Evolutionary conservation across 2,888 invertebrate genomes (phyloP).

Genomic region (Eledona agricola): DNA sequence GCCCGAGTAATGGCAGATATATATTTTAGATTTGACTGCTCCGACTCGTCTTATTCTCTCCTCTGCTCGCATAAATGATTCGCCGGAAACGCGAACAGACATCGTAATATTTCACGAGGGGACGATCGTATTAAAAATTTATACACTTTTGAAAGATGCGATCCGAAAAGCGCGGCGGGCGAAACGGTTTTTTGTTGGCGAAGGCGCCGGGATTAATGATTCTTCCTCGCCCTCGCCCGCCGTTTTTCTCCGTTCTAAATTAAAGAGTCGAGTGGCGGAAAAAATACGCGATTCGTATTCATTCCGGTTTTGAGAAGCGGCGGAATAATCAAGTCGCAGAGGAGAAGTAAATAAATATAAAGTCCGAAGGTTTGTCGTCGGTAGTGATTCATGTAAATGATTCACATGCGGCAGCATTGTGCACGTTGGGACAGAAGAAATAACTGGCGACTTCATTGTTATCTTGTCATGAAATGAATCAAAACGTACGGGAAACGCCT

Average conservation of each 20-base stretch:
- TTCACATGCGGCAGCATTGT: conserved; percentile 21
- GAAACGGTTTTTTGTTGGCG: conserved; percentile 25
- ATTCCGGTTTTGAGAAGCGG: conserved; percentile 8
- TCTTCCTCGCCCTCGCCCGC: not conserved
- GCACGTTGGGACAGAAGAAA: conserved; percentile 24
- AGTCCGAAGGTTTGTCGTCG: conserved; percentile 14
- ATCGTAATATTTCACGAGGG: conserved; percentile 27
- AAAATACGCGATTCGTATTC: conserved; percentile 8
- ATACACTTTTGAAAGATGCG: conserved; percentile 22
- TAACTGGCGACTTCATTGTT: conserved; percentile 37
- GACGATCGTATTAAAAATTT: conserved; percentile 25
- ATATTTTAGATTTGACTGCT: conserved; percentile 33
- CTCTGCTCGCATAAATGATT: conserved; percentile 38
- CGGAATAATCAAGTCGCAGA: not conserved
- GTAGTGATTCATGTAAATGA: conserved; percentile 28
- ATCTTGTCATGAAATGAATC: conserved; percentile 43
- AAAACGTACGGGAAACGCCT: conserved; percentile 41
- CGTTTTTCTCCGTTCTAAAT: not conserved
- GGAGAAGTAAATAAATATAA: conserved; percentile 6
- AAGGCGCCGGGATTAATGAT: conserved; percentile 31
- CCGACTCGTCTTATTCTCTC: conserved; percentile 19
- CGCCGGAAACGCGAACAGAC: conserved; percentile 29
- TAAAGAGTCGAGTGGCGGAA: conserved; percentile 9
- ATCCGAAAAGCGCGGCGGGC: conserved; percentile 4
- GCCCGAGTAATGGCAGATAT: conserved; percentile 31